Base-by-base conservation (phyloP, 1,140 invertebrate species). In the Heliconius eleuchia region DNA sequence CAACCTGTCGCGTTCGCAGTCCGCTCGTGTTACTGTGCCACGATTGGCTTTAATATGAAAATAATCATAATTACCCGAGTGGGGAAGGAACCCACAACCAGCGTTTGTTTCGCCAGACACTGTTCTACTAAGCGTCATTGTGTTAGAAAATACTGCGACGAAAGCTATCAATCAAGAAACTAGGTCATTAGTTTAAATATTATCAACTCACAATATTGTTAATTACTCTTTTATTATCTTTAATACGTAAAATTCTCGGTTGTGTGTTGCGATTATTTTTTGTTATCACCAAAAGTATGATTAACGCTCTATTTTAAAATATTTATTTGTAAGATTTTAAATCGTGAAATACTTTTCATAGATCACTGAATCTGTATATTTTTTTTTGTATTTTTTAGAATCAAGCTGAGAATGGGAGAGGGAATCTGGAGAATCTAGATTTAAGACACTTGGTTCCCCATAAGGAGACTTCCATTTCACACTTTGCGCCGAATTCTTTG, bases 221-320 rank as follows among this genome's bases (percentile, higher is more conserved):
- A 27, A 60, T 60, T 60, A 60, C 18, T 19, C 19, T 60, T 60
- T 11, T 60, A 60, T 23, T 23, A 23, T 23, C n/a, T 60, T 60
- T 46, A 46, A 60, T 60, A 13, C 9, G n/a, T 60, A 60, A n/a
- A 60, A 60, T 23, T 46, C 13, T 46, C 42, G 42, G 57, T 27
- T 23, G 57, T 13, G 0, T 9, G 23, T 0, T 60, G n/a, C n/a
- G 9, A 60, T 23, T 60, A 23, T 11, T 60, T 60, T 37, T 23
- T 60, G n/a, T 52, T 74, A 74, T 52, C 73, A 46, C 2, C 23
- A 74, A 71, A 71, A 46, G 16, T 39, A 71, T 6, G 27, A 71
- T 71, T 71, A 39, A 37, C 16, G 27, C 16, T 71, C 1, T 27
- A 37, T 37, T 37, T 37, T 37, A 37, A 37, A 37, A 37, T 37